Base-by-base conservation (phyloP, 2,113 vertebrate genomes). In the Sprattus sprattus region DNA sequence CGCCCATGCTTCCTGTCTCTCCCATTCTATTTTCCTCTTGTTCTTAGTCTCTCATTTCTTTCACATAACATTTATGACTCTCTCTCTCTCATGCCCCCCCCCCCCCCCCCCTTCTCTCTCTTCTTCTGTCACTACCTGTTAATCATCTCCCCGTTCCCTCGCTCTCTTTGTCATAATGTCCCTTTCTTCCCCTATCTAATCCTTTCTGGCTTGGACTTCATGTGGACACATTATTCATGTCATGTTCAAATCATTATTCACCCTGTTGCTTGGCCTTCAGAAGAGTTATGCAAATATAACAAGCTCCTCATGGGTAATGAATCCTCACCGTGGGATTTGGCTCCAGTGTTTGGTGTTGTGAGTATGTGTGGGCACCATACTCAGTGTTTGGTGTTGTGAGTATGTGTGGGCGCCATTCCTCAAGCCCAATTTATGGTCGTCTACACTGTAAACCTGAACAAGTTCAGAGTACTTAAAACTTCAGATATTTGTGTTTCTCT, bases 11-110 rank as follows among this genome's bases (percentile, higher is more conserved):
- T 1, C 32, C 64, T 78, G 45, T 75, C 83, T 47, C 64, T 75
- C 64, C 45, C 44, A 6, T 15, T 18, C 22, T 18, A 22, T 50
- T 15, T 39, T 45, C 6, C 81, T 84, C 71, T 81, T 46, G 45
- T 64, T 67, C 47, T 13, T 80, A 16, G 57, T 88, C 81, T 32
- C 81, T 6, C 49, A 39, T 60, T 81, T 54, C 44, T 78, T 81
- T 67, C 46, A 84, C 81, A 50, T 64, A 64, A 82, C 15, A 25
- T 45, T 49, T 49, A 13, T 54, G 13, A 54, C 52, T 54, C 18
- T 54, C 18, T 28, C 6, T 25, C 84, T 54, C 47, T 54, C 84
- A 75, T 85, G 20, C 0, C 28, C 28, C 45, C 13, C 10, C 39
- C 20, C 45, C 32, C 9, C 16, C 57, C n/a, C 18, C 45, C 2